phyloP scores from a whole-genome alignment of 2,113 vertebrate genomes.

The Mixornis gularis region DNA sequence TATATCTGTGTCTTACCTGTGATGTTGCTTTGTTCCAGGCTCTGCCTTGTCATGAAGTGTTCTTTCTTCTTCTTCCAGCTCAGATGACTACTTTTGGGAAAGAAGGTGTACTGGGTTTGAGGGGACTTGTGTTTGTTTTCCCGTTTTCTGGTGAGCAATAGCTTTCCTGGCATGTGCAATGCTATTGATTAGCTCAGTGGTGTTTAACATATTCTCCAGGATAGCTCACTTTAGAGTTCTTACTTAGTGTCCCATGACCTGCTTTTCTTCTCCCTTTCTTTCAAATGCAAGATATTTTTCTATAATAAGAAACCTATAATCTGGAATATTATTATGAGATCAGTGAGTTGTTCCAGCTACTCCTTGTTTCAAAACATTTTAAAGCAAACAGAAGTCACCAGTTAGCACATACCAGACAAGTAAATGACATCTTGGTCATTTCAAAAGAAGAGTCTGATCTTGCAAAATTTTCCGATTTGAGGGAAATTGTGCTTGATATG shows the following conservation, averaged over 20 bases:
- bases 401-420: background rate
- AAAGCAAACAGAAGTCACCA: background rate
- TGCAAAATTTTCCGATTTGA: background rate
- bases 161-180: background rate
- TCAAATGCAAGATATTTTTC: background rate
- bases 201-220: background rate
- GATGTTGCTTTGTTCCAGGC: background rate
- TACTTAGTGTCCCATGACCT: background rate
- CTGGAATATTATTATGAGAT: background rate
- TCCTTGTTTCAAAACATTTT: background rate
- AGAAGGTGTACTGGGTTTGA: background rate
- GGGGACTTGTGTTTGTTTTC: background rate
- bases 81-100: background rate
- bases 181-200: background rate
- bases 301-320: background rate
- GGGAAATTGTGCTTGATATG: background rate
- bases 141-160: background rate
- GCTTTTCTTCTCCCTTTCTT: background rate
- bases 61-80: background rate
- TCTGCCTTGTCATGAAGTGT: background rate
- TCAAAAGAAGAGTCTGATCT: background rate
- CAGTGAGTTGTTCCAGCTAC: background rate
- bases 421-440: background rate
- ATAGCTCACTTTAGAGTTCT: background rate
- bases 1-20: background rate